phyloP scores from a whole-genome alignment of 2,113 vertebrate species.

The Oxyruncus cristatus region DNA sequence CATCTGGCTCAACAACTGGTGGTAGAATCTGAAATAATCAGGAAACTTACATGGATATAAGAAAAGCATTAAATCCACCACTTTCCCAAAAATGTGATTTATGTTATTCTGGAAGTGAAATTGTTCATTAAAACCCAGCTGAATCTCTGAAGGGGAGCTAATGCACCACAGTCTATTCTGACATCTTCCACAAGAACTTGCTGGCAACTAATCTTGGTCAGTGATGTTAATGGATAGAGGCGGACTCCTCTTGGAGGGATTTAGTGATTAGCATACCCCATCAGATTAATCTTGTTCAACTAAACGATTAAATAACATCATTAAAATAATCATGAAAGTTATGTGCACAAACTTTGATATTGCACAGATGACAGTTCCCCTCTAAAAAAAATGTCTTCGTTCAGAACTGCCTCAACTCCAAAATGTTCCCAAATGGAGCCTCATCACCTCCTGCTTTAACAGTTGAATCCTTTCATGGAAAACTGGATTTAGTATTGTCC shows the following conservation, averaged over 20 bases:
- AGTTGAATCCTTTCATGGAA: neutral
- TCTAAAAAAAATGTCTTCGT: neutral
- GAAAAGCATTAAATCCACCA: neutral
- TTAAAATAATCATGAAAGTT: slow-evolving; percentile 17
- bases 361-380: neutral
- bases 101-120: neutral
- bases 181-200: neutral
- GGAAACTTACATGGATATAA: neutral
- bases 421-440: neutral
- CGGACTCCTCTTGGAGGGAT: slow-evolving; percentile 6
- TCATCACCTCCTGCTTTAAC: neutral
- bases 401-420: neutral
- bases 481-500: neutral
- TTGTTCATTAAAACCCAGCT: neutral
- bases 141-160: neutral
- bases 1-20: neutral
- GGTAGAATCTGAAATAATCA: neutral
- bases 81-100: neutral
- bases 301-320: slow-evolving; percentile 43
- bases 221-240: neutral
- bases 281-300: slow-evolving; percentile 22
- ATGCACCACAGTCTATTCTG: neutral
- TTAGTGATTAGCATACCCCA: neutral
- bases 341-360: neutral
- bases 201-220: slow-evolving; percentile 1